phyloP scores from a whole-genome alignment of 2,888 invertebrate species.

The Allophyes oxyacanthae region DNA sequence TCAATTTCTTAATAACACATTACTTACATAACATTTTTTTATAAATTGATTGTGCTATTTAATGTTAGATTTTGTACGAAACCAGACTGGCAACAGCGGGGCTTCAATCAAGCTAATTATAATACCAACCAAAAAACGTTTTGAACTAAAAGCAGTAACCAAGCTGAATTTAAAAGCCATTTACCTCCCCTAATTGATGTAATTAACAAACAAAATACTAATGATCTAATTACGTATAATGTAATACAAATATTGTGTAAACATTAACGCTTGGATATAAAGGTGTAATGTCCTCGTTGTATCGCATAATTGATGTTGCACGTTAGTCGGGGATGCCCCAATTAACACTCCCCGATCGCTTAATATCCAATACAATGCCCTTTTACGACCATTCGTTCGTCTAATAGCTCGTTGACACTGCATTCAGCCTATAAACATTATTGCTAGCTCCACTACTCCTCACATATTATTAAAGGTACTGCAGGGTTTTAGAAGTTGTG shows the following conservation, averaged over 20 bases:
- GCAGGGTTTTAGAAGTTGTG: too few species aligned
- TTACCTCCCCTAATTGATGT: slow-evolving; percentile 22
- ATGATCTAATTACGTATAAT: slow-evolving; percentile 40
- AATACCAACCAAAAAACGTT: neutral
- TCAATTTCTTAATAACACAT: too few species aligned
- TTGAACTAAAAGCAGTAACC: neutral
- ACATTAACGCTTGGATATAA: slow-evolving; percentile 37
- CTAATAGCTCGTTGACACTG: slow-evolving; percentile 67
- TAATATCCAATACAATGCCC: slow-evolving; percentile 72
- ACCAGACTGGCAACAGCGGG: neutral
- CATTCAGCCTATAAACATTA: slow-evolving; percentile 44
- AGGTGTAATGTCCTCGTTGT: slow-evolving; percentile 51
- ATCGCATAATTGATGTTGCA: slow-evolving; percentile 57
- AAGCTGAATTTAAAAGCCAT: slow-evolving; percentile 28
- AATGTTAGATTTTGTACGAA: neutral
- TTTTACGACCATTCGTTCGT: slow-evolving; percentile 71
- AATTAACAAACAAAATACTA: slow-evolving; percentile 48
- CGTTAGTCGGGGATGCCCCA: slow-evolving; percentile 61
- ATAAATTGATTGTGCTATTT: too few species aligned
- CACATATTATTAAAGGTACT: too few species aligned
- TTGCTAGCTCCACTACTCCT: slow-evolving; percentile 22
- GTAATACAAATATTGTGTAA: slow-evolving; percentile 47
- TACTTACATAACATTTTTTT: too few species aligned
- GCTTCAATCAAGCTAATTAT: neutral
- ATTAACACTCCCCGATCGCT: slow-evolving; percentile 70